Conservation (phyloP, 2,888 invertebrate species). For the Hypomecis atomaria region DNA sequence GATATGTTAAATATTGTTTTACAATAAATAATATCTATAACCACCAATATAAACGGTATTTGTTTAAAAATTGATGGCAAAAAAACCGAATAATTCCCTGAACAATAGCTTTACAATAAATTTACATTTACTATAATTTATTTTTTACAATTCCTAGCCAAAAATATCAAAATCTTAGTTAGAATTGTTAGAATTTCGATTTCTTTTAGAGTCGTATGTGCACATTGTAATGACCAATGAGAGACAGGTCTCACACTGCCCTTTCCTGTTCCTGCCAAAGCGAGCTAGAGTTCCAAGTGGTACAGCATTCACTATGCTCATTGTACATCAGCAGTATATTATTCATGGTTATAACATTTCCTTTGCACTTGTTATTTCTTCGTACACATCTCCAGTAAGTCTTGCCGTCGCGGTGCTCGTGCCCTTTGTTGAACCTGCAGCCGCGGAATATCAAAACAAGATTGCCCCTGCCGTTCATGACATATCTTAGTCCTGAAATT, state of each 20-base stretch:
- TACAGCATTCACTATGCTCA: constrained; percentile 24
- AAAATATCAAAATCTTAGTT: too few relatives aligned
- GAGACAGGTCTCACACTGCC: neutral
- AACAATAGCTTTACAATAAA: too few relatives aligned
- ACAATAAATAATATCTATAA: too few relatives aligned
- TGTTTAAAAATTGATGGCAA: too few relatives aligned
- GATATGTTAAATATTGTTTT: too few relatives aligned
- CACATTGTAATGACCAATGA: neutral
- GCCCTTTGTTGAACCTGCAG: constrained; percentile 50
- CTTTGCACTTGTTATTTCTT: constrained; percentile 39
- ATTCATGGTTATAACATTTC: constrained; percentile 21
- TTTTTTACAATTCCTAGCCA: too few relatives aligned
- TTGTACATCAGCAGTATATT: constrained; percentile 4
- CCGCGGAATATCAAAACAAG: constrained; percentile 47
- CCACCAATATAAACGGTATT: too few relatives aligned
- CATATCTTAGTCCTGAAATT: constrained; percentile 33
- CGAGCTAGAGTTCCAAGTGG: constrained; percentile 7
- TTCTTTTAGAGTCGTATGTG: neutral
- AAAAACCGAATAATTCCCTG: too few relatives aligned
- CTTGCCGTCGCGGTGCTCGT: constrained; percentile 33
- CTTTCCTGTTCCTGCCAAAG: neutral
- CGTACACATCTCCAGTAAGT: constrained; percentile 56
- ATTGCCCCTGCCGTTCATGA: constrained; percentile 43
- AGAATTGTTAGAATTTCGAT: too few relatives aligned
- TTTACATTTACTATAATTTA: too few relatives aligned